Evolutionary conservation across 2,113 vertebrate species (phyloP).

Genomic region (Nematolebias whitei): DNA sequence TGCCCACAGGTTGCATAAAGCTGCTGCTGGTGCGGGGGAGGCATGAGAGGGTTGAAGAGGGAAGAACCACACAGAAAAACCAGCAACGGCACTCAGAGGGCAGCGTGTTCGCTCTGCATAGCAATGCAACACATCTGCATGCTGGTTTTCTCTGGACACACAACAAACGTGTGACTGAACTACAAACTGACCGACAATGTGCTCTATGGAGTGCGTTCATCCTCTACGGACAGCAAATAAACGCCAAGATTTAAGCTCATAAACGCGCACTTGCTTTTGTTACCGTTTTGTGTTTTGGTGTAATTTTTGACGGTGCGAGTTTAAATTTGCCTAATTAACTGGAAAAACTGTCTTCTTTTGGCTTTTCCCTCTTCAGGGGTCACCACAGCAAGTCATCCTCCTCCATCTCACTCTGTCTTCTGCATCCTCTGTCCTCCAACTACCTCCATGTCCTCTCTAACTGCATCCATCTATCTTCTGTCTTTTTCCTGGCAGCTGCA

Average conservation of each 20-base stretch:
- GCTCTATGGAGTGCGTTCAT: slow-evolving; percentile 5
- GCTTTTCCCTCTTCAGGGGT: no score
- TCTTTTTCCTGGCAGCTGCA: no score
- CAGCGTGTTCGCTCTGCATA: slow-evolving; percentile 14
- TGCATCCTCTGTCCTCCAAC: no score
- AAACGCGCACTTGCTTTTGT: slow-evolving; percentile 14
- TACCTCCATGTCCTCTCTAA: no score
- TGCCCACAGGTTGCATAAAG: slow-evolving; percentile 41
- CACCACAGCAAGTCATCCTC: no score
- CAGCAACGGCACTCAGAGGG: slow-evolving; percentile 16
- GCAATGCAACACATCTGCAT: slow-evolving; percentile 12
- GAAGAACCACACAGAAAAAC: slow-evolving; percentile 5
- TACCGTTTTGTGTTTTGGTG: slow-evolving; percentile 13
- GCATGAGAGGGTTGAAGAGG: slow-evolving; percentile 37
- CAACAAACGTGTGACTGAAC: slow-evolving; percentile 14
- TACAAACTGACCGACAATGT: slow-evolving; percentile 48
- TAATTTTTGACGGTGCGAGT: slow-evolving; percentile 10
- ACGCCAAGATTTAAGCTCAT: slow-evolving; percentile 3
- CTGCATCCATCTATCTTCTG: no score
- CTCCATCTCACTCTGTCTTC: no score
- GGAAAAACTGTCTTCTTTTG: no score
- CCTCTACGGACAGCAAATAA: slow-evolving; percentile 22
- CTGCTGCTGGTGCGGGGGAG: slow-evolving; percentile 29
- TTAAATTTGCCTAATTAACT: neutral
- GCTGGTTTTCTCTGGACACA: neutral